Conservation (phyloP, 2,888 invertebrate species). For the Arge pagana region DNA sequence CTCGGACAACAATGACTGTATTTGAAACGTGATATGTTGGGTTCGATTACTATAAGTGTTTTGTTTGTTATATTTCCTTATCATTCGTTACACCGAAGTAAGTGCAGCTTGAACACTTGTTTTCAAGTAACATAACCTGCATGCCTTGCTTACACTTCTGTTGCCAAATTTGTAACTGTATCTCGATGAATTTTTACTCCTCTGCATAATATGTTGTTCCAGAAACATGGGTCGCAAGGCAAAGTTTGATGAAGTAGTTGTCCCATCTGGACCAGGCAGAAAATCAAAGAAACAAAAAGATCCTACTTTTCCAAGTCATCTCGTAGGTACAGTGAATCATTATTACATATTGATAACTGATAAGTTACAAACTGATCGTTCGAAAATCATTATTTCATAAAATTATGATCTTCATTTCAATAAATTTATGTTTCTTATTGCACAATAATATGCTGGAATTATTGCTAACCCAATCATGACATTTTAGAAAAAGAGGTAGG, state of each 20-base stretch:
- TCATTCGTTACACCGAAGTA: no score
- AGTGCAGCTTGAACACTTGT: no score
- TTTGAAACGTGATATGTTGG: no score
- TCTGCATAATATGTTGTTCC: no score
- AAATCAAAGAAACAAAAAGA: slow-evolving; percentile 87
- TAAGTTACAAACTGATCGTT: slow-evolving; percentile 7
- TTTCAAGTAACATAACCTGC: no score
- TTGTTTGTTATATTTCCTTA: no score
- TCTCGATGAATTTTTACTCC: no score
- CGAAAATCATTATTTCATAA: slow-evolving; percentile 31
- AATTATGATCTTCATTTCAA: slow-evolving; percentile 51
- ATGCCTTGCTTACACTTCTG: no score
- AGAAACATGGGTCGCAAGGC: slow-evolving; percentile 83
- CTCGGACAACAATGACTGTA: no score
- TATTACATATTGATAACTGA: slow-evolving; percentile 1
- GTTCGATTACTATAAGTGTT: no score
- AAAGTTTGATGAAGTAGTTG: slow-evolving; percentile 73
- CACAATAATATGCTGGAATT: not conserved
- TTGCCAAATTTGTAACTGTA: no score
- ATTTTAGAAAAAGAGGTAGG: slow-evolving; percentile 58
- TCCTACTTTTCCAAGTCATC: slow-evolving; percentile 70
- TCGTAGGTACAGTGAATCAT: slow-evolving; percentile 56
- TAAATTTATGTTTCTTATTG: slow-evolving; percentile 16
- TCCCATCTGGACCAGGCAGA: slow-evolving; percentile 82
- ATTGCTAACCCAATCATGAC: not conserved